Evolutionary conservation across 2,888 invertebrate species (phyloP).

Genomic region (Drosophila pullipes): DNA sequence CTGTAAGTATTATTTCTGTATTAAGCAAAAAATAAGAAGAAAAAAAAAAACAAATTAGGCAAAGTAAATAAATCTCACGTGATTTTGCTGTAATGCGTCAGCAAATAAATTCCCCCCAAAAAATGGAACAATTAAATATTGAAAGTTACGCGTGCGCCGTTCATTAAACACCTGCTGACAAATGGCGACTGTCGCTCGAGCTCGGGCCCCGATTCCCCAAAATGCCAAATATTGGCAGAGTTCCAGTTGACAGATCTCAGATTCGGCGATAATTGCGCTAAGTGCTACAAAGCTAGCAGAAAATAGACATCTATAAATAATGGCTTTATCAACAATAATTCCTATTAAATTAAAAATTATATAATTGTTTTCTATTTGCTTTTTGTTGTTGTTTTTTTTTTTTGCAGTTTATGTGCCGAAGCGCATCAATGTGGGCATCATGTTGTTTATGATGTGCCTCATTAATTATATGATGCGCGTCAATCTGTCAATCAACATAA

Average conservation of each 20-base stretch:
- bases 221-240: constrained; percentile 6
- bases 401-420: constrained; percentile 86
- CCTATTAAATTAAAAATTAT: constrained; percentile 16
- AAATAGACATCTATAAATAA: constrained; percentile 12
- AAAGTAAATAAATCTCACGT: constrained; percentile 48
- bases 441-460: constrained; percentile 91
- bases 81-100: constrained; percentile 24
- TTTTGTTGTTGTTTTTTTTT: background rate
- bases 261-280: constrained; percentile 48
- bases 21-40: background rate
- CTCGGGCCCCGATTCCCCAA: background rate
- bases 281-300: constrained; percentile 5
- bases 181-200: constrained; percentile 10
- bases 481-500: constrained; percentile 91
- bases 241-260: constrained; percentile 32
- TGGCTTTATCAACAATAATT: constrained; percentile 2
- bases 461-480: constrained; percentile 91
- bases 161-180: constrained; percentile 42
- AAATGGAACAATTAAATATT: constrained; percentile 52
- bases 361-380: background rate
- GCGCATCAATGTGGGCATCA: constrained; percentile 87
- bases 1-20: constrained; percentile 57
- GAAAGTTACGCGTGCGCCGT: constrained; percentile 50
- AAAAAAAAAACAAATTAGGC: background rate
- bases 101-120: constrained; percentile 35